Base-by-base conservation (phyloP, 2,113 vertebrate species). In the Fulica atra region DNA sequence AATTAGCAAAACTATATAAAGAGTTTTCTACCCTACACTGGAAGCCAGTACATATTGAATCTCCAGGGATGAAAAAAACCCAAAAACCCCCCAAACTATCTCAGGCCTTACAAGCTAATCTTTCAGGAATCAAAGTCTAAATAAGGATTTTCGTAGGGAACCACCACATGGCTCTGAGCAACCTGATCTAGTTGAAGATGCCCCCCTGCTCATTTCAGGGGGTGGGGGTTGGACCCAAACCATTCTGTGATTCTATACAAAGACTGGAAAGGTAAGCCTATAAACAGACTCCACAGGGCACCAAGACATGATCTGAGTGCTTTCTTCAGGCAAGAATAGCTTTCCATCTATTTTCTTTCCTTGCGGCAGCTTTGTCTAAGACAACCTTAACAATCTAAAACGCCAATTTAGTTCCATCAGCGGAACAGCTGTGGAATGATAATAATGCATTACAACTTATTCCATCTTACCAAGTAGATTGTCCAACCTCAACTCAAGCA, bases 401-500 rank as follows among this genome's bases (percentile, higher is more conserved):
- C 25, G 36, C 16, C 16, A 13, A 31, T 83, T 83, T 64, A 57
- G 24, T 86, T 50, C 26, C 23, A 72, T 38, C 38, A 57, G 31
- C 72, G 35, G 17, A 86, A 70, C 0, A 0, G 13, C 2, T 81
- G 21, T 12, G 38, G n/a, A 70, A 73, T 38, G 13, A 48, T 61
- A 73, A 25, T 25, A 73, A 61, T 1, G 0, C 4, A 1, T n/a
- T 51, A 70, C 1, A 0, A 59, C 13, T 1, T 8, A 70, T 36
- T 86, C 44, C 36, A 73, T 51, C 83, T 65, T 61, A 24, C 31
- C 7, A n/a, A 50, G 50, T 23, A 84, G 70, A 84, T 44, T 36
- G 40, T 15, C 68, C 69, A 61, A 83, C 86, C 18, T 76, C 74
- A 83, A 13, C 35, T 57, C 26, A 44, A 70, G 59, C 54, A 44